Percentiles rank a stretch among this genome's conserved stretches.
phyloP scores from a whole-genome alignment of 2,888 invertebrate genomes.

The Lochmaea crataegi region DNA sequence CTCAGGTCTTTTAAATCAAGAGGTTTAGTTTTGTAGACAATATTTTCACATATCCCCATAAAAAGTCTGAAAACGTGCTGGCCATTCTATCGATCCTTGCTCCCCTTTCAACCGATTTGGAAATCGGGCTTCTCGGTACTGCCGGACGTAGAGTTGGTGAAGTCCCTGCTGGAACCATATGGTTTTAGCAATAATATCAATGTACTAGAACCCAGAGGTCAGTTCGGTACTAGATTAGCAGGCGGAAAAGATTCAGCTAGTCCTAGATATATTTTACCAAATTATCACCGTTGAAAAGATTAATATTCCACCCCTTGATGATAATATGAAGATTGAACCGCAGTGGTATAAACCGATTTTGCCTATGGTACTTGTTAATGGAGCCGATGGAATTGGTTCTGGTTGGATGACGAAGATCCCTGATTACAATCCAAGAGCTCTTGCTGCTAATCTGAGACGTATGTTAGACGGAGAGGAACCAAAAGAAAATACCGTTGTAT shows the following conservation, averaged over 20 bases:
- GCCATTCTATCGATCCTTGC: no score
- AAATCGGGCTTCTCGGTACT: no score
- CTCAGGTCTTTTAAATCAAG: no score
- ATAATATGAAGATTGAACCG: constrained; percentile 95
- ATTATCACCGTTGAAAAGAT: constrained; percentile 83
- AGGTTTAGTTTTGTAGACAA: no score
- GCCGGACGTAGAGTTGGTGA: no score
- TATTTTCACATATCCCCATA: no score
- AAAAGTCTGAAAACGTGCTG: no score
- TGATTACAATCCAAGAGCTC: constrained; percentile 94
- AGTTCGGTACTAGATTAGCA: constrained; percentile 91
- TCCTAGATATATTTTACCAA: constrained; percentile 98
- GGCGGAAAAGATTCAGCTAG: constrained; percentile 99
- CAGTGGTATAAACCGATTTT: constrained; percentile 94
- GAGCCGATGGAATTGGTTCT: constrained; percentile 94
- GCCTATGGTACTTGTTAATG: constrained; percentile 97
- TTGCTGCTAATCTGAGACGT: constrained; percentile 83
- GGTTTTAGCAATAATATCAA: constrained; percentile 98
- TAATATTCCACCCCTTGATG: constrained; percentile 92
- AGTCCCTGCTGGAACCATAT: no score
- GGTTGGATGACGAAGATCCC: constrained; percentile 99
- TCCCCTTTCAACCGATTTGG: no score
- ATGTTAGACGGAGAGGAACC: constrained; percentile 88
- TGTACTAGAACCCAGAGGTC: constrained; percentile 92
- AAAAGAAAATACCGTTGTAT: constrained; percentile 83